Base-by-base conservation (phyloP, 2,888 invertebrate genomes). In the Beris chalybata region DNA sequence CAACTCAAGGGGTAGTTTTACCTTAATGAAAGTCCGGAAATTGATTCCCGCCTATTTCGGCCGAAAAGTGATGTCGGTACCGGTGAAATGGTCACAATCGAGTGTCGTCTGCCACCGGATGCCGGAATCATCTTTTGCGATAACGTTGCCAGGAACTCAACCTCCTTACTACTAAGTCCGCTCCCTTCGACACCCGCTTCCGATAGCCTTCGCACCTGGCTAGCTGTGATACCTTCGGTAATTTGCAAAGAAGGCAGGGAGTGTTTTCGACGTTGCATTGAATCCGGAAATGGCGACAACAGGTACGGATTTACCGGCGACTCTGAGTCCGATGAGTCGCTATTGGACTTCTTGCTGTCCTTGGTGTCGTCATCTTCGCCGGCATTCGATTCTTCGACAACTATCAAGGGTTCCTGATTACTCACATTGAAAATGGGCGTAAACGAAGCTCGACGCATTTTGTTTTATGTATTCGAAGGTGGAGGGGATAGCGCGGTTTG, bases 201-300 rank as follows among this genome's bases (percentile, higher is more conserved):
- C 45, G 92, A 93, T 53, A 93, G 81, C 22, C 93, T 85, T 29
- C 93, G 86, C 65, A 92, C 92, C 85, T 93, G 92, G 74, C 92
- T 92, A 57, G 93, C 93, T 52, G 92, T 93, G 68, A 92, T 92
- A 64, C 93, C 93, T 71, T 90, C 88, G 29, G 90, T 90, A 77
- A 92, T 92, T 73, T 91, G 89, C 2, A 92, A 89, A 2, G 92
- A 92, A 2, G 93, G 93, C 74, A 93, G 82, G 45, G 92, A 93
- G 74, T 92, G 90, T 77, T 93, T 93, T 74, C 93, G 85, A 9
- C 88, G 86, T 73, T 89, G 89, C 72, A 88, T 82, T 75, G 86
- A 82, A 71, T 91, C 91, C 58, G 90, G 84, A 85, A 90, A 92
- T 1, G 93, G 93, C 3, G 91, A 92, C 71, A 93, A 79, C 66